These are phyloP conservation scores for Nymphalis polychloros DNA, from an alignment of 2,888 invertebrate genomes.

Conservation along the genomic window DNA sequence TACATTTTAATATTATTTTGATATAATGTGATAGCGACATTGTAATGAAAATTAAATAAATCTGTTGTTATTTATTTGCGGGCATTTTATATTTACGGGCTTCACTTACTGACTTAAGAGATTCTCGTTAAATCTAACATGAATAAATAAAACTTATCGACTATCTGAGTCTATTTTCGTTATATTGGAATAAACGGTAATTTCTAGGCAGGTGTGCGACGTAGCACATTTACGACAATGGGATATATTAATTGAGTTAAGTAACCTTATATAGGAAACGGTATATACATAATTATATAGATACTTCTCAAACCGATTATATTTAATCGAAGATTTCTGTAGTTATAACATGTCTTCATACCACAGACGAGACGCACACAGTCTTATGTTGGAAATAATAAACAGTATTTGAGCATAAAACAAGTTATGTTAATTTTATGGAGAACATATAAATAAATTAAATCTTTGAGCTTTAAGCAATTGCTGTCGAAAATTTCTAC, in stretches of 20 bases:
- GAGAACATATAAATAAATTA: slow-evolving; percentile 16
- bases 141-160: slow-evolving; percentile 53
- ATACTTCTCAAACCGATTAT: slow-evolving; percentile 8
- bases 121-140: slow-evolving; percentile 47
- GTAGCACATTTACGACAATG: slow-evolving; percentile 43
- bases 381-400: slow-evolving; percentile 52
- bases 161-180: slow-evolving; percentile 47
- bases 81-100: slow-evolving; percentile 49
- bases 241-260: background rate
- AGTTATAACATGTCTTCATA: slow-evolving; percentile 37
- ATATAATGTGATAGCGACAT: background rate
- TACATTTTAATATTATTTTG: background rate
- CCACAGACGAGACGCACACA: slow-evolving; percentile 51
- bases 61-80: slow-evolving; percentile 43
- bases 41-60: slow-evolving; percentile 9
- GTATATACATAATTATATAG: slow-evolving; percentile 3
- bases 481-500: slow-evolving; percentile 2
- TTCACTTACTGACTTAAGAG: slow-evolving; percentile 46
- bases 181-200: slow-evolving; percentile 45
- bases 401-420: slow-evolving; percentile 36
- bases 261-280: slow-evolving; percentile 6
- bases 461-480: slow-evolving; percentile 39
- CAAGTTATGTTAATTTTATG: slow-evolving; percentile 19
- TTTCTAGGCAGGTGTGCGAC: slow-evolving; percentile 46
- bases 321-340: slow-evolving; percentile 13